Evolutionary conservation across 2,888 invertebrate genomes (phyloP), one percentile per base, ranked within the genome.

Genomic region (Protonemura montana): DNA sequence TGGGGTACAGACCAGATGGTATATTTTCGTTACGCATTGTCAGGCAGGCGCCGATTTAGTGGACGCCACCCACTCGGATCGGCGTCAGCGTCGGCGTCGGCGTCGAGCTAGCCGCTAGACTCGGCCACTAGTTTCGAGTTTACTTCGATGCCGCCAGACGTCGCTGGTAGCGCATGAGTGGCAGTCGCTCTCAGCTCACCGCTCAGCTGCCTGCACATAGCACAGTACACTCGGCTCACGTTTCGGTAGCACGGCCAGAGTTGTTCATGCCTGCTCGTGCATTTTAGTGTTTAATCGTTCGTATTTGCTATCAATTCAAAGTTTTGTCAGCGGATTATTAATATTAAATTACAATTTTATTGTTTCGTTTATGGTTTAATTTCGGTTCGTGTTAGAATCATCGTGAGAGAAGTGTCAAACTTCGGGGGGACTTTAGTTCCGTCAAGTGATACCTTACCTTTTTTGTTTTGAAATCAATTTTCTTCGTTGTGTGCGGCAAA

Each of bases 381-480:
- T 29, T 27, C 29, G 28, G 30, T 30, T 30, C 27, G 81, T 81
- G 81, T 30, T 29, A 81, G 29, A 81, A 81, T 81, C 29, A 29
- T 29, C 81, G 3, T 21, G 59, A 21, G 81, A 81, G 16, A 81
- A 81, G 81, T 81, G 81, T 29, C 21, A 29, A 29, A n/a, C 21
- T 78, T 25, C 1, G 26, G 30, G 30, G 10, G 29, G 81, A 81
- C 81, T n/a, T 82, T 82, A 42, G 26, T 82, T 82, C 30, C 35
- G 42, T 35, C 3, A 35, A 35, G 82, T 41, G 35, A 30, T 21
- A 82, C 41, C n/a, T 41, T 82, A 35, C 10, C 25, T 42, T 13
- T 82, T 82, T 82, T 30, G n/a, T 35, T 82, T 78, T 78, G 78
- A 78, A 26, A 82, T 82, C 26, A 30, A 30, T 41, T 82, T 35